Conservation (phyloP, 2,888 invertebrate species). For the Masnerella sp. region DNA sequence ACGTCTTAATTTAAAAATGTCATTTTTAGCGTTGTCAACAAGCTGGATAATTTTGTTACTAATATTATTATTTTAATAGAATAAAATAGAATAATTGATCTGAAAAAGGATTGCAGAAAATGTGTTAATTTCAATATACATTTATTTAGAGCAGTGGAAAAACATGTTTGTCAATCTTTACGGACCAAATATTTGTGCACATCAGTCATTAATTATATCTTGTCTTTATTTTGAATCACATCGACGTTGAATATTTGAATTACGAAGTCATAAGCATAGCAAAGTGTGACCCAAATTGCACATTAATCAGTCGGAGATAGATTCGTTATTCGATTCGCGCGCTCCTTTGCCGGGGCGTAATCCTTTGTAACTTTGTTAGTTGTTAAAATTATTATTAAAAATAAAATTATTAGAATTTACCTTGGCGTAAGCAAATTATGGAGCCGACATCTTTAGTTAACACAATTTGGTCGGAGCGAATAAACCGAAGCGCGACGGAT, state of each 20-base stretch:
- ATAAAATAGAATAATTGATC: too few species aligned
- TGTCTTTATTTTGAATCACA: conserved; percentile 5
- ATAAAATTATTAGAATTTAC: conserved; percentile 20
- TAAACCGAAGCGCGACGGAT: conserved; percentile 4
- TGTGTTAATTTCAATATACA: too few species aligned
- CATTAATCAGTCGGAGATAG: conserved; percentile 29
- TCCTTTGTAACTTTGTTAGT: too few species aligned
- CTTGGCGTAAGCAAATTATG: conserved; percentile 19
- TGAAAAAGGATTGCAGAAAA: too few species aligned
- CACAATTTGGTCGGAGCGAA: conserved; percentile 14
- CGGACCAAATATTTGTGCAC: too few species aligned
- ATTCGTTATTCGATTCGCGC: conserved; percentile 21
- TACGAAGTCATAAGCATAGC: conserved; percentile 14
- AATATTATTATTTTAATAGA: too few species aligned
- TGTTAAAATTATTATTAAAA: conserved; percentile 25
- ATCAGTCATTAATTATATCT: conserved; percentile 10
- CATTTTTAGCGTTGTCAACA: too few species aligned
- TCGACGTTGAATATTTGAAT: conserved; percentile 18
- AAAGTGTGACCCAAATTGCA: conserved; percentile 29
- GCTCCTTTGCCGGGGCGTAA: conserved; percentile 27
- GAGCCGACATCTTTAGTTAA: conserved; percentile 25
- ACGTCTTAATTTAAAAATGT: too few species aligned
- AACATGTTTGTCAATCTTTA: too few species aligned
- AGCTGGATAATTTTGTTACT: too few species aligned
- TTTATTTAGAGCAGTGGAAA: too few species aligned